Percentiles rank a stretch among this genome's conserved stretches.
phyloP scores from a whole-genome alignment of 1,140 invertebrate genomes.

The Drosophila hydei region DNA sequence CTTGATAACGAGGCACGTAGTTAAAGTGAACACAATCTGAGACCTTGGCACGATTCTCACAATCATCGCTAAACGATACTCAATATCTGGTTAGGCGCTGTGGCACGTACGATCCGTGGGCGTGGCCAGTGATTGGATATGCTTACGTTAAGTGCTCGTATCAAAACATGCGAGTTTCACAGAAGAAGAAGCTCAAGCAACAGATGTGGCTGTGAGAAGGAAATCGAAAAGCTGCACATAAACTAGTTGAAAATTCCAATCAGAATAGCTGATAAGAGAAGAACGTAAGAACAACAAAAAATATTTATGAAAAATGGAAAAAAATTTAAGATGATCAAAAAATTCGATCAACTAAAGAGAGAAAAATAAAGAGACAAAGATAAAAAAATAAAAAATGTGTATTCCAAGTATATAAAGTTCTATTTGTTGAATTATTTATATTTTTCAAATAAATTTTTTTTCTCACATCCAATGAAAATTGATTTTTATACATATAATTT shows the following conservation, averaged over 20 bases:
- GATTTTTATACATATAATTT: slow-evolving; percentile 1
- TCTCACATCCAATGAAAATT: not conserved
- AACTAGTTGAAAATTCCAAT: not conserved
- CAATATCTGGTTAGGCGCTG: slow-evolving; percentile 12
- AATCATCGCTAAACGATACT: slow-evolving; percentile 11
- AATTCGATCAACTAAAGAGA: no score
- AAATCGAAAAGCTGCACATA: not conserved
- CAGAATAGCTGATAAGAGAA: no score
- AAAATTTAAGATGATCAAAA: no score
- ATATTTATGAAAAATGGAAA: no score
- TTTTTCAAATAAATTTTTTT: not conserved
- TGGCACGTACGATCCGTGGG: slow-evolving; percentile 41
- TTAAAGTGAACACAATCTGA: slow-evolving; percentile 72
- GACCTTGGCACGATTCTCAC: slow-evolving; percentile 78
- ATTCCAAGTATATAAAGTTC: not conserved
- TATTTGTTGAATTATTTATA: not conserved
- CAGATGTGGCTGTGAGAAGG: not conserved
- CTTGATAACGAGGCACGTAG: slow-evolving; percentile 72
- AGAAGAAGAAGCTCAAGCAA: slow-evolving; percentile 8
- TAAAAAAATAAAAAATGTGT: not conserved
- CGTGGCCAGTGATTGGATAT: slow-evolving; percentile 16
- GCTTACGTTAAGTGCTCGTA: slow-evolving; percentile 6
- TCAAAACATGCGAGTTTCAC: no score
- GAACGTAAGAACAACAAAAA: not conserved
- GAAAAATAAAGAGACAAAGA: not conserved